Base-by-base conservation (phyloP, 2,888 invertebrate species). In the Melitaea athalia region DNA sequence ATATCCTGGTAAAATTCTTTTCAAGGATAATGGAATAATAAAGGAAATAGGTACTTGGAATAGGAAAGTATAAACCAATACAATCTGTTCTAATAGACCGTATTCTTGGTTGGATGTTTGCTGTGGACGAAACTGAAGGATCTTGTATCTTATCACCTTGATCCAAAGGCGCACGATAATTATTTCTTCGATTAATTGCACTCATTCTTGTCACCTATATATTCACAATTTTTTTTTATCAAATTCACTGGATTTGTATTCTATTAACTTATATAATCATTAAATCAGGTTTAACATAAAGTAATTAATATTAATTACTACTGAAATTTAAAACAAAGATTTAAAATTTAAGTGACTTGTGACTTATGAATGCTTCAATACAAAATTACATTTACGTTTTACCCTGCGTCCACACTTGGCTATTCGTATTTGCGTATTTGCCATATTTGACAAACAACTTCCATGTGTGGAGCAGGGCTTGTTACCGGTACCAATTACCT, bases 61-160 rank as follows among this genome's bases (percentile, higher is more conserved):
- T 73, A 72, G 84, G 84, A 81, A 85, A 81, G 76, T 81, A 84
- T 67, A 85, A 77, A 81, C 86, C 87, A 80, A 81, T 72, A 77
- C 78, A 79, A 71, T 85, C 80, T 33, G 78, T 71, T 78, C 85
- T 80, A 75, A 83, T 78, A 70, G 79, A 79, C 73, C 79, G 77
- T 76, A 81, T 81, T 83, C 88, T 86, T 74, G 83, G 85, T 76
- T 77, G 78, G 69, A 80, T 85, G 66, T 76, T 81, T 77, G 82
- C 83, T 65, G 91, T 88, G 72, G 92, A 90, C 72, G 91, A 86
- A 76, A 92, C 81, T 76, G 82, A 80, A 69, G 88, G 85, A 77
- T 88, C 91, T 87, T 92, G 91, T 77, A 91, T 80, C 47, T 61
- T 42, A 77, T 86, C 86, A 89, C 89, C 88, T 89, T 84, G 81